These are phyloP conservation scores for Zosterops japonicus DNA, from an alignment of 2,113 vertebrate species.

Conservation along the genomic window DNA sequence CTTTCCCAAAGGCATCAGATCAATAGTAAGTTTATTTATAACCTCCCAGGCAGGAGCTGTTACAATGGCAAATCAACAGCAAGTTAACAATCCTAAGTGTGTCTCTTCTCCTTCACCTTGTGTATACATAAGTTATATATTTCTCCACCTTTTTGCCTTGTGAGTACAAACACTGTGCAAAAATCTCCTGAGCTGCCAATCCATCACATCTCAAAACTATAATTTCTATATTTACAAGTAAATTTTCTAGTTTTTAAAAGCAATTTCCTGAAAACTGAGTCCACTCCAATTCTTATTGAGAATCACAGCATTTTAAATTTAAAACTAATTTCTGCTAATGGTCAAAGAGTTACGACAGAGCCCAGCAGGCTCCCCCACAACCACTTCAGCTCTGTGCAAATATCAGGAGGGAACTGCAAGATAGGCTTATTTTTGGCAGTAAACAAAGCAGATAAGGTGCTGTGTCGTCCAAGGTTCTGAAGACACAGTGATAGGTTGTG, in stretches of 20 bases:
- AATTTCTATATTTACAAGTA: accelerated
- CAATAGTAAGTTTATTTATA: background rate
- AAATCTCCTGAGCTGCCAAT: accelerated
- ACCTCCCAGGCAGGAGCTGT: background rate
- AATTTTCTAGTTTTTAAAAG: background rate
- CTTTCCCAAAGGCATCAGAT: background rate
- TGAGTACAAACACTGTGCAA: accelerated
- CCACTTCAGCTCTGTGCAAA: background rate
- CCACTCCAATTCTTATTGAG: accelerated
- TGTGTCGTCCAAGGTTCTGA: background rate
- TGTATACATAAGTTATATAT: accelerated
- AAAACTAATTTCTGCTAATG: background rate
- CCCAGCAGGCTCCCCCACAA: background rate
- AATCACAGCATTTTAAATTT: background rate
- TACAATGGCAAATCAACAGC: background rate
- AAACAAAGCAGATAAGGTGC: background rate
- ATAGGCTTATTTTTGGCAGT: background rate
- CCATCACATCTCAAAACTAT: accelerated
- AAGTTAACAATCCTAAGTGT: accelerated
- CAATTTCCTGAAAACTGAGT: accelerated
- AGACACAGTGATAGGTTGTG: accelerated
- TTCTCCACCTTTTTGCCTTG: background rate
- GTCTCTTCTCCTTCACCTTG: no score
- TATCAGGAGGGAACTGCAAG: background rate
- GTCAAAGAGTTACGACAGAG: background rate